phyloP scores from a whole-genome alignment of 2,888 invertebrate genomes.

The Clivina fossor region DNA sequence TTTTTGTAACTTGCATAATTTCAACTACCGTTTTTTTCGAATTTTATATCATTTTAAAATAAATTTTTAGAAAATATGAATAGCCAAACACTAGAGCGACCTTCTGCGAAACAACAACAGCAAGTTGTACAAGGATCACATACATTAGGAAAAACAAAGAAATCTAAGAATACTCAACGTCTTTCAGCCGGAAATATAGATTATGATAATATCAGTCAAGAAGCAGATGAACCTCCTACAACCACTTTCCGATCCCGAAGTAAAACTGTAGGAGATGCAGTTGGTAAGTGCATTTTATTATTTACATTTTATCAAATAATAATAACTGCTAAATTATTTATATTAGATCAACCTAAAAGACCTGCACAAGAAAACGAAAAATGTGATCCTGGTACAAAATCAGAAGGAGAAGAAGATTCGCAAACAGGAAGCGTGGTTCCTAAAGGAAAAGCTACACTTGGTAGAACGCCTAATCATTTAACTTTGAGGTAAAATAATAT shows the following conservation, averaged over 20 bases:
- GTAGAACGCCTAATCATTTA: conserved; percentile 90
- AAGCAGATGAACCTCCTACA: conserved; percentile 64
- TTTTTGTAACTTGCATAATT: too few species aligned
- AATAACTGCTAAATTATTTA: conserved; percentile 28
- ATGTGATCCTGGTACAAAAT: conserved; percentile 75
- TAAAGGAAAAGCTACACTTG: conserved; percentile 67
- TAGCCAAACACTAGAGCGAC: conserved; percentile 65
- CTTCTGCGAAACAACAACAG: conserved; percentile 48
- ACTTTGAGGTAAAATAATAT: conserved; percentile 75
- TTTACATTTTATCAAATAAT: conserved; percentile 3
- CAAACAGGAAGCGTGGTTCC: conserved; percentile 63
- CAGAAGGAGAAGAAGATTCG: conserved; percentile 84
- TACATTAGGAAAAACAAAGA: conserved; percentile 80
- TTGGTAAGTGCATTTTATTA: conserved; percentile 57
- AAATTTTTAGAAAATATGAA: conserved; percentile 46
- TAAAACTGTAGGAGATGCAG: conserved; percentile 86
- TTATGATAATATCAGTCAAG: conserved; percentile 78
- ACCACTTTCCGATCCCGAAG: conserved; percentile 76
- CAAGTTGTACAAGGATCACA: conserved; percentile 73
- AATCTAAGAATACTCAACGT: conserved; percentile 72
- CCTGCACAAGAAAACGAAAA: conserved; percentile 57
- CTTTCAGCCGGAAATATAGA: conserved; percentile 85
- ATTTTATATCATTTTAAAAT: neutral
- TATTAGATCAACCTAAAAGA: conserved; percentile 50
- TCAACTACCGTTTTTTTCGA: too few species aligned